Percentiles rank a stretch among this genome's conserved stretches.
phyloP scores from a whole-genome alignment of 35 echinoderm and acorn worm genomes.

The Heliocidaris erythrogramma region DNA sequence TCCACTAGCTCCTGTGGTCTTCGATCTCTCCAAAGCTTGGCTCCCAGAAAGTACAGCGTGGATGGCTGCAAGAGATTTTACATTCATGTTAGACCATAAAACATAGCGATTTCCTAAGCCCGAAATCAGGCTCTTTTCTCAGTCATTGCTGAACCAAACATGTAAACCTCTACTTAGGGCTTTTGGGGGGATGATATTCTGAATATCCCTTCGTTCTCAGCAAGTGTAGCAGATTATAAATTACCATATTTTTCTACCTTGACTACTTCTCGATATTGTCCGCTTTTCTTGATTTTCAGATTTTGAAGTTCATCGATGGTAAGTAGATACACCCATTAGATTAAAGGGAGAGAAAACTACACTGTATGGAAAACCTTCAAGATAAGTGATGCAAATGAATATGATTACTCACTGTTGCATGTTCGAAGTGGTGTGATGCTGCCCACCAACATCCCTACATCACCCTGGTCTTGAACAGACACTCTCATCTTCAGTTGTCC shows the following conservation, averaged over 20 bases:
- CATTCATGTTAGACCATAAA: neutral
- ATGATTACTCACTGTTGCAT: conserved; percentile 83
- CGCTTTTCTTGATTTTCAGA: no score
- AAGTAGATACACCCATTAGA: no score
- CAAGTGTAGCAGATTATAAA: no score
- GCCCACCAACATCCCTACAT: conserved; percentile 55
- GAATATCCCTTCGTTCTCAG: no score
- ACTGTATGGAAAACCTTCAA: no score
- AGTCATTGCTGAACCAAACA: neutral
- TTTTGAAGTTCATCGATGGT: no score
- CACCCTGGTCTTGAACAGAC: conserved; percentile 3
- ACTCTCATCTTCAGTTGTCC: conserved; percentile 64
- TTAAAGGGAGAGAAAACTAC: no score
- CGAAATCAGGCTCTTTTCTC: neutral
- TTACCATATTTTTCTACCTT: no score
- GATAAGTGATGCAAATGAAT: no score
- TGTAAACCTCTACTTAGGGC: no score
- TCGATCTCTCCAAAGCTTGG: conserved; percentile 76
- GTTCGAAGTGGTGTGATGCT: conserved; percentile 74
- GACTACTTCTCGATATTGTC: no score
- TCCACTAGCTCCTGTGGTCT: conserved; percentile 84
- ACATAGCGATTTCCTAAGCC: neutral
- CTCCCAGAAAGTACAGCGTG: conserved; percentile 95
- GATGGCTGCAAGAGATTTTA: conserved; percentile 52
- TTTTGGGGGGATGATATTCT: no score